phyloP scores from a whole-genome alignment of 2,797 vertebrate species.

The Mycteria americana region DNA sequence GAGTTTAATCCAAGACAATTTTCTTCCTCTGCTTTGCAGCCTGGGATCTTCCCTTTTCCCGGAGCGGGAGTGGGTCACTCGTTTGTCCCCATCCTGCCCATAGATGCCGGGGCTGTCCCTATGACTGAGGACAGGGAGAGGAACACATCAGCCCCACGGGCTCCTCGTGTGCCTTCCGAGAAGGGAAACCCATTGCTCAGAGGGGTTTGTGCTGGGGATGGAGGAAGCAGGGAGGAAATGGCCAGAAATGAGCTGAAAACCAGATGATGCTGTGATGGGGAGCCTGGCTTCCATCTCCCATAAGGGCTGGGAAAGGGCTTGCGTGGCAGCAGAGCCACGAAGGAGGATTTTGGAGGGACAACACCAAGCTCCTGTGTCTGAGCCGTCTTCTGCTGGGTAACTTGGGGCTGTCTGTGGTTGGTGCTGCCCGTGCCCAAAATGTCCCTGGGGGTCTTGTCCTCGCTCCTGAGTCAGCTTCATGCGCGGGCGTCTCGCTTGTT shows the following conservation, averaged over 20 bases:
- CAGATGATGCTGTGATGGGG: background rate
- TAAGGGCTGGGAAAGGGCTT: background rate
- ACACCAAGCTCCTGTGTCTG: background rate
- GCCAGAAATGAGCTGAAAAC: background rate
- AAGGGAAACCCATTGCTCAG: background rate
- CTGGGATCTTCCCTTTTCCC: background rate
- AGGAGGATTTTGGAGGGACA: background rate
- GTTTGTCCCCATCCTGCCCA: background rate
- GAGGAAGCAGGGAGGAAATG: background rate
- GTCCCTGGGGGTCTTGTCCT: background rate
- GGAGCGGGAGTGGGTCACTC: background rate
- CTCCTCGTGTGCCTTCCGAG: background rate
- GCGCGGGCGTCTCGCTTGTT: fast-evolving
- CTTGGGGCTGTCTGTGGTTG: fast-evolving
- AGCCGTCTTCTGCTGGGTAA: background rate
- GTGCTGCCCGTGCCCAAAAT: background rate
- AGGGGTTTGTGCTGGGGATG: background rate
- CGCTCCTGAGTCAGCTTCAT: fast-evolving
- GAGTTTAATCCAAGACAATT: constrained; percentile 30
- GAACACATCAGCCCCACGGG: background rate
- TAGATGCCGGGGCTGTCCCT: background rate
- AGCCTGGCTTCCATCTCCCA: fast-evolving
- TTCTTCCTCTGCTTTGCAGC: background rate
- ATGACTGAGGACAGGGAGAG: background rate
- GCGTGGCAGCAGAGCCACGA: fast-evolving